Base-by-base conservation (phyloP, 1,140 invertebrate species). In the Megalonaias nervosa region DNA sequence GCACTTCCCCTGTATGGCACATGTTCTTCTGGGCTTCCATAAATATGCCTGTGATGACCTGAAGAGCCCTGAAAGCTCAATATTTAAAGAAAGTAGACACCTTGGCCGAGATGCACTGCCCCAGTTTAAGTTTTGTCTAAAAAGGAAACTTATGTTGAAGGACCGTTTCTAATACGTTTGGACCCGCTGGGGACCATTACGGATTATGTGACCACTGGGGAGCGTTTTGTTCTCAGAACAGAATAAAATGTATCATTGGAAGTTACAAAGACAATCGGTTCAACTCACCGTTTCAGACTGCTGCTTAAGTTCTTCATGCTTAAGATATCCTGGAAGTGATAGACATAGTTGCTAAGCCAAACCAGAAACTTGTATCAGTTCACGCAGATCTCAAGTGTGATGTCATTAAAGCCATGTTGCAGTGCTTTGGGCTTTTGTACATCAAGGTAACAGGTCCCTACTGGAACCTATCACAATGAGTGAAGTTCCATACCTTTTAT, bases 391-490 rank as follows among this genome's bases (percentile, higher is more conserved):
- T 68, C 2, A 38, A 68, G 38, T 61, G 56, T 57, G 14, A 61
- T 17, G n/a, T 68, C 14, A 38, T 73, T 15, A 19, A 23, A 57
- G 62, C 17, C 0, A 17, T 77, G n/a, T n/a, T 77, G 17, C 58
- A 72, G 65, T 67, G 70, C 56, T 68, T 78, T 61, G 65, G 76
- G 69, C 57, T 67, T 60, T 62, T 78, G 23, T 78, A 73, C 23
- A 26, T 73, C 0, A 68, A 78, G 64, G 23, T 75, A 12, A 68
- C n/a, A n/a, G n/a, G n/a, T n/a, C n/a, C n/a, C n/a, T n/a, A n/a
- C n/a, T n/a, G n/a, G n/a, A n/a, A n/a, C n/a, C n/a, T n/a, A n/a
- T n/a, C n/a, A n/a, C n/a, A n/a, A n/a, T n/a, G n/a, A n/a, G n/a
- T n/a, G n/a, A n/a, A n/a, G n/a, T n/a, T n/a, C n/a, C n/a, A n/a